Evolutionary conservation across 1,140 invertebrate genomes (phyloP).

Genomic region (Plutomurus gul): DNA sequence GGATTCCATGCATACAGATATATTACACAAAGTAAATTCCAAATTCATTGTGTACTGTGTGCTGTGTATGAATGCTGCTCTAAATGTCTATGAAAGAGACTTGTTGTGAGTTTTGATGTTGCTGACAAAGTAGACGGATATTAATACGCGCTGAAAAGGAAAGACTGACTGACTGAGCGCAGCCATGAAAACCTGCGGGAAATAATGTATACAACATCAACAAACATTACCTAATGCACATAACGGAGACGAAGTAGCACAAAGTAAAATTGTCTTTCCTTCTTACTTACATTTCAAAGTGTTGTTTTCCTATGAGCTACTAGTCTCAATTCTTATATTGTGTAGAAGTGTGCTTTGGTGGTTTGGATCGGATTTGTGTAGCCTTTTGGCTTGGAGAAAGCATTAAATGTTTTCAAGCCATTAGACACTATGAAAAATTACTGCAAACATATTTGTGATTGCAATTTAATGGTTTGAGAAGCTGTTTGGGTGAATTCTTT

Average conservation of each 20-base stretch:
- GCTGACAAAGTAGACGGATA: slow-evolving; percentile 28
- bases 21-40: background rate
- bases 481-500: slow-evolving; percentile 26
- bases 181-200: slow-evolving; percentile 13
- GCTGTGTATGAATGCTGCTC: background rate
- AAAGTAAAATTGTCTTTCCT: background rate
- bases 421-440: slow-evolving; percentile 45
- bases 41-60: slow-evolving; percentile 1
- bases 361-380: background rate
- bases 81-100: slow-evolving; percentile 17
- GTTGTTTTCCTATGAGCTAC: background rate
- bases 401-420: slow-evolving; percentile 52
- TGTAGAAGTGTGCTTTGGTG: background rate
- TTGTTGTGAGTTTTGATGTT: slow-evolving; percentile 24
- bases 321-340: background rate
- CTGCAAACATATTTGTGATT: slow-evolving; percentile 16
- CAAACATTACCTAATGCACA: background rate
- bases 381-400: slow-evolving; percentile 24
- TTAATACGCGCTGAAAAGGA: slow-evolving; percentile 28
- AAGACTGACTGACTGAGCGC: background rate
- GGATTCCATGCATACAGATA: background rate
- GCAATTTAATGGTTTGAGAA: slow-evolving; percentile 27
- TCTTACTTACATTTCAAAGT: background rate
- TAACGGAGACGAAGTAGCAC: background rate
- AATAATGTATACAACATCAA: slow-evolving; percentile 18